phyloP scores from a whole-genome alignment of 2,113 vertebrate genomes.

The Orycteropus afer region DNA sequence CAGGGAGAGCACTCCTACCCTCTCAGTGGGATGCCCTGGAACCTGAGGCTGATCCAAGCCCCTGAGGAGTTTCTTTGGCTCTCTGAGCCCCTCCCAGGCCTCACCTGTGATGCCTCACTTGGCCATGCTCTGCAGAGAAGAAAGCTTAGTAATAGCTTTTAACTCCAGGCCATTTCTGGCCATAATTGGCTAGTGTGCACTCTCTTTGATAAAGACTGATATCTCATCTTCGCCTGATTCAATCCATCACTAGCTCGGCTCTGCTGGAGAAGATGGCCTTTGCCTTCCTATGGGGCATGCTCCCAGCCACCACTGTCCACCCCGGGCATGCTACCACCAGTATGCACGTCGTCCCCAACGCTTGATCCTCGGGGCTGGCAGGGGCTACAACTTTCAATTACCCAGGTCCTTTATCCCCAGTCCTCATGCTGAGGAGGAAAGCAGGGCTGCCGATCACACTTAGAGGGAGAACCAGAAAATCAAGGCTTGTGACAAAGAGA shows the following conservation, averaged over 20 bases:
- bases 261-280: neutral
- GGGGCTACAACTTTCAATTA: neutral
- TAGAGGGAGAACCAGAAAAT: neutral
- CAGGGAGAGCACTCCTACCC: rapidly evolving
- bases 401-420: neutral
- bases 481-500: rapidly evolving
- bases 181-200: neutral
- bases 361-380: rapidly evolving
- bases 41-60: neutral
- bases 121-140: neutral
- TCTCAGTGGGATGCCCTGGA: neutral
- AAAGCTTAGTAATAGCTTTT: neutral
- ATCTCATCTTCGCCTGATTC: neutral
- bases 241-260: rapidly evolving
- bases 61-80: too few species aligned
- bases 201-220: neutral
- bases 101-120: neutral
- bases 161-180: neutral
- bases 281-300: rapidly evolving
- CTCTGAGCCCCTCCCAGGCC: neutral
- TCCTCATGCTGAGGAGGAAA: neutral
- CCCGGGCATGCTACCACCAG: rapidly evolving
- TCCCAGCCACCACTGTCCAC: rapidly evolving
- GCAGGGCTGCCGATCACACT: neutral
- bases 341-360: rapidly evolving